These are phyloP conservation scores for Archocentrus centrarchus DNA, from an alignment of 2,113 vertebrate species.

Conservation along the genomic window DNA sequence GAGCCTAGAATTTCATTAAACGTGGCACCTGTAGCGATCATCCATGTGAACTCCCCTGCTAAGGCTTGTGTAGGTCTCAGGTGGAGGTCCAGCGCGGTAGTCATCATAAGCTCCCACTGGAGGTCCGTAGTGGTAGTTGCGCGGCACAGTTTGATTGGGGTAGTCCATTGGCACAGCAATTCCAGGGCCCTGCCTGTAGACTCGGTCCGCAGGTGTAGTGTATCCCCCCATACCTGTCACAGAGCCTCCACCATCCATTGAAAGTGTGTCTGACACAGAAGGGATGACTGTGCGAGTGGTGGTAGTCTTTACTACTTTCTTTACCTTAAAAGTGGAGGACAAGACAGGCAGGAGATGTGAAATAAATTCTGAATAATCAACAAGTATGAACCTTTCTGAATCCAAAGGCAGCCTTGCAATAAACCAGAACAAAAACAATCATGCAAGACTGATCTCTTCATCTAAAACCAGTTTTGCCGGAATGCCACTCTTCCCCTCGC, in stretches of 20 bases:
- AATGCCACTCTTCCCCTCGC: background rate
- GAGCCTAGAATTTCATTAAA: background rate
- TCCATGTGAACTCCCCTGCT: conserved; percentile 89
- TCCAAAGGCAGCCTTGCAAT: background rate
- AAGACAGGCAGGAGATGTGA: background rate
- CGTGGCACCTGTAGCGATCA: conserved; percentile 85
- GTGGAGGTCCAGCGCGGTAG: conserved; percentile 74
- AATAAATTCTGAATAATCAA: accelerated
- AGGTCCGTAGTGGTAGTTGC: conserved; percentile 93
- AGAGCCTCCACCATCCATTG: conserved; percentile 84
- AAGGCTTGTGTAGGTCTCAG: conserved; percentile 89
- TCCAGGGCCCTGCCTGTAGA: conserved; percentile 82
- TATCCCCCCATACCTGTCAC: conserved; percentile 78
- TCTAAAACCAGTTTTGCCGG: background rate
- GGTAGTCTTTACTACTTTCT: conserved; percentile 93
- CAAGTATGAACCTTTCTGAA: background rate
- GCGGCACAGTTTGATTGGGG: conserved; percentile 90
- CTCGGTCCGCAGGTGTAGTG: conserved; percentile 84
- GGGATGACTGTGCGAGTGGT: conserved; percentile 89
- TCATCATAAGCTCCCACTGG: conserved; percentile 83
- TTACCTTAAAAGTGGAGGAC: conserved; percentile 81
- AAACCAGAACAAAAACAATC: background rate
- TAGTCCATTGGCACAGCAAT: conserved; percentile 81
- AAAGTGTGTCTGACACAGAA: conserved; percentile 82
- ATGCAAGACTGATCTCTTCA: background rate